These are phyloP conservation scores for Phyllostomus discolor DNA, from an alignment of 2,113 vertebrate genomes.

Conservation along the genomic window DNA sequence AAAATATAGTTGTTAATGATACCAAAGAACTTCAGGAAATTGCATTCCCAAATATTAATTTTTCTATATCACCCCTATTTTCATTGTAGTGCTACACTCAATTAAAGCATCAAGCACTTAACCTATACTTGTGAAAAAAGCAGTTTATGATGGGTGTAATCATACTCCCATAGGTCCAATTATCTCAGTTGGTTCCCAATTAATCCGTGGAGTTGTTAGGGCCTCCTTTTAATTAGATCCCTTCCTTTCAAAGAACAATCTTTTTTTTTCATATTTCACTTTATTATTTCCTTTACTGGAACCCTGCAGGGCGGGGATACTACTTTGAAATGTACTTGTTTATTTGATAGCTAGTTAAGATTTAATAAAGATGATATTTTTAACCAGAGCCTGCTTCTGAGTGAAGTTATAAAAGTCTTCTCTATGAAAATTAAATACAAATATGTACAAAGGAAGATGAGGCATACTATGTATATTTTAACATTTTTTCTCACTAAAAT, in stretches of 20 bases:
- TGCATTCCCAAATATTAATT: slow-evolving; percentile 86
- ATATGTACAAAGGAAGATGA: slow-evolving; percentile 59
- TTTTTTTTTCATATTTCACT: slow-evolving; percentile 79
- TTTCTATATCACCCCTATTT: slow-evolving; percentile 86
- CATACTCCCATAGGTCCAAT: slow-evolving; percentile 96
- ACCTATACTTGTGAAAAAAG: slow-evolving; percentile 90
- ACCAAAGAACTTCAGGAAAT: slow-evolving; percentile 68
- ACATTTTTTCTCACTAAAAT: slow-evolving; percentile 53
- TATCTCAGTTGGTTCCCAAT: slow-evolving; percentile 97
- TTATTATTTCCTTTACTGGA: slow-evolving; percentile 82
- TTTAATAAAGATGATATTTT: slow-evolving; percentile 78
- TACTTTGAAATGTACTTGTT: slow-evolving; percentile 80
- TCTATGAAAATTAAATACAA: slow-evolving; percentile 73
- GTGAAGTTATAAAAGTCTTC: slow-evolving; percentile 60
- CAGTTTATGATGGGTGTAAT: slow-evolving; percentile 91
- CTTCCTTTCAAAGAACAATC: slow-evolving; percentile 79
- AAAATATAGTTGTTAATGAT: slow-evolving; percentile 74
- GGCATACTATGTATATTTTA: slow-evolving; percentile 30
- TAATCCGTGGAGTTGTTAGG: slow-evolving; percentile 97
- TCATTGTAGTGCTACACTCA: slow-evolving; percentile 85
- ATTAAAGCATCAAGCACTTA: slow-evolving; percentile 91
- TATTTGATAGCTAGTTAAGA: slow-evolving; percentile 75
- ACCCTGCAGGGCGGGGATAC: slow-evolving; percentile 75
- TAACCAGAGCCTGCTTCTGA: slow-evolving; percentile 63
- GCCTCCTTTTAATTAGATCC: slow-evolving; percentile 90